Evolutionary conservation across 2,888 invertebrate species (phyloP), one percentile per base, ranked within the genome.

Genomic region (Cheilosia pagana): DNA sequence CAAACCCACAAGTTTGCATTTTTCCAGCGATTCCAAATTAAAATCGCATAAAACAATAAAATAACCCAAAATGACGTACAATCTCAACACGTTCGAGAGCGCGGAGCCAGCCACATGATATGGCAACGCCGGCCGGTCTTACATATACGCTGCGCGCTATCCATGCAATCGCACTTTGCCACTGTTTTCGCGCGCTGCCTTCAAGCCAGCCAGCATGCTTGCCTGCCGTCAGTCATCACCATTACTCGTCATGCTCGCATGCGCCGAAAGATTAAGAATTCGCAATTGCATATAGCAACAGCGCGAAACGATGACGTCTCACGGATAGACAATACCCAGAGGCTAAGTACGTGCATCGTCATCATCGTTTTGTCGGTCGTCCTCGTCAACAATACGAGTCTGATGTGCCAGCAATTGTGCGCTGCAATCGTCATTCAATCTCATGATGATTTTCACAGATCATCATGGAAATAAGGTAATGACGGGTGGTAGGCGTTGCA

Each of bases 401-500:
- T n/a, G n/a, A 45, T 50, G 5, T 65, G 60, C 71, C 67, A 57
- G 16, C 76, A 75, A 52, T 28, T 41, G 7, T 60, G 53, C 31
- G 23, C 65, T 55, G 72, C 83, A 85, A 81, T 75, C 77, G 82
- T 85, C 83, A 79, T 85, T 75, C 81, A 85, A 85, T 76, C 76
- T 81, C 41, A 67, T 71, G 76, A 85, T 85, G 85, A 81, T 81
- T 81, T 85, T 81, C 85, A 71, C 85, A 85, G 85, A 85, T 81
- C 85, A 81, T 85, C 81, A 55, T 76, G 70, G 23, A 81, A 85
- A 72, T 86, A 86, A 88, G 81, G 83, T 87, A 87, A 87, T 87
- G 87, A 87, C 87, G 87, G 87, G 88, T 88, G 87, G 88, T 88
- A 87, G 88, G 88, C 88, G 88, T 87, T 86, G 86, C 88, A 88